phyloP scores from a whole-genome alignment of 2,113 vertebrate genomes.

The Lichenostomus cassidix region DNA sequence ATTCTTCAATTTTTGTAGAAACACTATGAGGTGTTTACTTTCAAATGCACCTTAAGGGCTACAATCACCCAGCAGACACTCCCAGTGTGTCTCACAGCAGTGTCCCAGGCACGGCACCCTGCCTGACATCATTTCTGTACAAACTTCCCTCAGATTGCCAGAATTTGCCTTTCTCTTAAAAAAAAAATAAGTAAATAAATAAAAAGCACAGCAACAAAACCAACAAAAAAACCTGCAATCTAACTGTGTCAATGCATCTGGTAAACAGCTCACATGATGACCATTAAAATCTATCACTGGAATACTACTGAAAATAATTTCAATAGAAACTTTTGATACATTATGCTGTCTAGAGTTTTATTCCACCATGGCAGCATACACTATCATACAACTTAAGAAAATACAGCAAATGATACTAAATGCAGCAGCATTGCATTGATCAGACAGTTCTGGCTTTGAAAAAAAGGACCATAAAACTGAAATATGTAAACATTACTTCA shows the following conservation, averaged over 20 bases:
- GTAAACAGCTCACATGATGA: background rate
- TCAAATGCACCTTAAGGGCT: background rate
- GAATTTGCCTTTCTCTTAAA: background rate
- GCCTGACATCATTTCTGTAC: background rate
- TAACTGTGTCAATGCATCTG: background rate
- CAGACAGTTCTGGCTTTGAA: background rate
- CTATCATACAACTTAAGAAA: background rate
- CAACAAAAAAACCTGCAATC: background rate
- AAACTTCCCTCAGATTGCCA: background rate
- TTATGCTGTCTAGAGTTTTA: background rate
- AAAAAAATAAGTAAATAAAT: background rate
- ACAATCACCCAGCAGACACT: background rate
- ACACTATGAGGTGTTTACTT: background rate
- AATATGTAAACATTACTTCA: background rate
- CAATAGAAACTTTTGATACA: background rate
- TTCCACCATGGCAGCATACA: background rate
- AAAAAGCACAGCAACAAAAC: background rate
- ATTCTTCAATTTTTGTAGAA: background rate
- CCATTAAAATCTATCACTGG: background rate
- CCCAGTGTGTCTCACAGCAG: background rate
- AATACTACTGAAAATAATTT: background rate
- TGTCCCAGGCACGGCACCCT: background rate
- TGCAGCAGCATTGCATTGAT: background rate
- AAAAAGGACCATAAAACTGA: conserved; percentile 12
- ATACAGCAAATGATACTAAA: background rate